Evolutionary conservation across 2,888 invertebrate genomes (phyloP).

Genomic region (Harpagoxenus sublaevis): DNA sequence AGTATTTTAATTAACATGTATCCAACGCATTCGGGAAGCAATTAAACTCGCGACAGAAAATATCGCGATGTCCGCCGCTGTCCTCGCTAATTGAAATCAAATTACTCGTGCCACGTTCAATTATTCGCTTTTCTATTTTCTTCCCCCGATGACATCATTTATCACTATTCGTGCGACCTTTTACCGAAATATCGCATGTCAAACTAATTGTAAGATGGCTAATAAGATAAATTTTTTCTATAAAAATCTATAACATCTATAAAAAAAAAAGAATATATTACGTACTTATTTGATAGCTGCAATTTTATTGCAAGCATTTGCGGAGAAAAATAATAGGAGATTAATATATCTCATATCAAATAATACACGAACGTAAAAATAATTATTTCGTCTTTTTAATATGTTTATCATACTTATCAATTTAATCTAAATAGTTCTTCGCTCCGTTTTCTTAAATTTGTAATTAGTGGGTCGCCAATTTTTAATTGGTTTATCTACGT

Average conservation of each 20-base stretch:
- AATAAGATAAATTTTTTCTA: not conserved
- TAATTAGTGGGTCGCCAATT: not conserved
- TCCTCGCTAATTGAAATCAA: constrained; percentile 34
- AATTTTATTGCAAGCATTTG: not conserved
- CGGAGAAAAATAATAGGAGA: not conserved
- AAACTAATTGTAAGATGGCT: not conserved
- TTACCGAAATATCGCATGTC: not conserved
- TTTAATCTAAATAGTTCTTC: not conserved
- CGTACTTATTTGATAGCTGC: not conserved
- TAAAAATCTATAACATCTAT: not conserved
- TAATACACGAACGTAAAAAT: not conserved
- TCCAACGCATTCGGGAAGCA: constrained; percentile 46
- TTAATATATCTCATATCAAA: not conserved
- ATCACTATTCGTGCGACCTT: not conserved
- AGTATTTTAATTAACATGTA: constrained; percentile 69
- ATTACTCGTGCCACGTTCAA: constrained; percentile 28
- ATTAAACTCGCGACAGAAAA: constrained; percentile 45
- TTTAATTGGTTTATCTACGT: constrained; percentile 17
- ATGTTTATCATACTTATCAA: not conserved
- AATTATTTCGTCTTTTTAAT: not conserved
- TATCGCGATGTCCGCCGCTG: constrained; percentile 20
- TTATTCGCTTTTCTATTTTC: not conserved
- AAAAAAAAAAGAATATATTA: not conserved
- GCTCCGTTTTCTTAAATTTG: not conserved
- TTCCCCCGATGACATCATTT: not conserved